A percentile compares a stretch with the other conserved stretches of the same genome.
phyloP scores from a whole-genome alignment of 1,140 invertebrate species.

The Lamellibrachia luymesi region DNA sequence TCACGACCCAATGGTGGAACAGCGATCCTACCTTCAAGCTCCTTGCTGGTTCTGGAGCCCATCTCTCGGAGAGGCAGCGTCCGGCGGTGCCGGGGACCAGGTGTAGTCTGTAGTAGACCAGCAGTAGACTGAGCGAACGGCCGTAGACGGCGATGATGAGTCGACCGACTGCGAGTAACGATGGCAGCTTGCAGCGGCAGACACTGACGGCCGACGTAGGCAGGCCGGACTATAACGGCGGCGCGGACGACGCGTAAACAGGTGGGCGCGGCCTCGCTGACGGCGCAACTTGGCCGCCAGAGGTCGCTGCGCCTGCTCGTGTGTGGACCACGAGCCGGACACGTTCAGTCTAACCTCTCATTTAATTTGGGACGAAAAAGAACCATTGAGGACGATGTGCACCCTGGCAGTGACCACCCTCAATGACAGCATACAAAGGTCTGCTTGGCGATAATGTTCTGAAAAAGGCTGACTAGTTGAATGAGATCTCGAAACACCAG shows the following conservation, averaged over 20 bases:
- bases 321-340: neutral
- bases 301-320: neutral
- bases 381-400: too few relatives aligned
- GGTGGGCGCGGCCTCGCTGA: neutral
- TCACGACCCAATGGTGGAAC: too few relatives aligned
- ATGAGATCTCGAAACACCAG: too few relatives aligned
- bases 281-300: neutral
- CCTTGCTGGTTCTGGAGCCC: slow-evolving; percentile 2
- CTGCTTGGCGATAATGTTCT: too few relatives aligned
- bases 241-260: neutral
- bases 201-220: neutral
- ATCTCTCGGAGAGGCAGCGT: neutral
- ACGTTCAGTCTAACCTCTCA: neutral
- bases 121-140: neutral
- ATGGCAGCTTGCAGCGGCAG: neutral
- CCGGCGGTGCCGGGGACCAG: neutral
- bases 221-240: neutral
- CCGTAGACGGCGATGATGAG: neutral
- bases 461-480: too few relatives aligned
- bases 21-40: neutral
- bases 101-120: neutral
- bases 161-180: neutral
- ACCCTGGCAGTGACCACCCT: too few relatives aligned
- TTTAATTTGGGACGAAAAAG: too few relatives aligned
- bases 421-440: too few relatives aligned